A percentile compares a stretch with the other conserved stretches of the same genome.
Conservation (phyloP, 2,888 invertebrate species). For the Ectemnius continuus region DNA sequence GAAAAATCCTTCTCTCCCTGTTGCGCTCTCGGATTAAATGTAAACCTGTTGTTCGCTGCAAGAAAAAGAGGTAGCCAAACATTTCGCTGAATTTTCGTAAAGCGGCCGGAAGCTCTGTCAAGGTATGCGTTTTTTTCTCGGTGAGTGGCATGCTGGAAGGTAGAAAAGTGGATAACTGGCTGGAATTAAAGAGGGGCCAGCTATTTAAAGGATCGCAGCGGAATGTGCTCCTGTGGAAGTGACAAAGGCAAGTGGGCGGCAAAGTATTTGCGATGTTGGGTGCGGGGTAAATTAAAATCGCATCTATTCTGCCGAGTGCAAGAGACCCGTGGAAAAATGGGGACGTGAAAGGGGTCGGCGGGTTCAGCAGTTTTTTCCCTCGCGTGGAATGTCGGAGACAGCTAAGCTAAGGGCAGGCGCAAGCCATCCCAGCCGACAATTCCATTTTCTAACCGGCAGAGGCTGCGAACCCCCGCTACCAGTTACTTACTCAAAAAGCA, state of each 20-base stretch:
- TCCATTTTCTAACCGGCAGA: constrained; percentile 30
- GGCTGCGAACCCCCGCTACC: constrained; percentile 6
- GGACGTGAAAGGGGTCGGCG: constrained; percentile 10
- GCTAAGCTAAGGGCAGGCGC: constrained; percentile 4
- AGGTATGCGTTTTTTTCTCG: too few species aligned
- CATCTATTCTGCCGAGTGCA: constrained; percentile 7
- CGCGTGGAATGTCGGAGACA: constrained; percentile 2
- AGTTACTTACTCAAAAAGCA: constrained; percentile 17
- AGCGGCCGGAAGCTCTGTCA: too few species aligned
- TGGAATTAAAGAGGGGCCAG: too few species aligned
- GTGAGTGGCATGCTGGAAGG: too few species aligned
- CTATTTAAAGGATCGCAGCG: too few species aligned
- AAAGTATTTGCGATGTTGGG: background rate
- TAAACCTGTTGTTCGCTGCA: too few species aligned
- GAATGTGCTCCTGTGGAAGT: too few species aligned
- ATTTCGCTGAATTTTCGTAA: too few species aligned
- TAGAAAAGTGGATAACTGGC: too few species aligned
- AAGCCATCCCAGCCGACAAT: constrained; percentile 25
- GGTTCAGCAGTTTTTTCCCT: background rate
- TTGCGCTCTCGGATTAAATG: background rate
- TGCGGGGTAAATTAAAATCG: constrained; percentile 5
- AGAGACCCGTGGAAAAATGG: background rate
- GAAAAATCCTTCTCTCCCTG: background rate
- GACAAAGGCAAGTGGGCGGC: background rate
- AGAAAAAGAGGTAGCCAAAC: too few species aligned